phyloP scores from a whole-genome alignment of 2,888 invertebrate species.

The Drosophila yooni region DNA sequence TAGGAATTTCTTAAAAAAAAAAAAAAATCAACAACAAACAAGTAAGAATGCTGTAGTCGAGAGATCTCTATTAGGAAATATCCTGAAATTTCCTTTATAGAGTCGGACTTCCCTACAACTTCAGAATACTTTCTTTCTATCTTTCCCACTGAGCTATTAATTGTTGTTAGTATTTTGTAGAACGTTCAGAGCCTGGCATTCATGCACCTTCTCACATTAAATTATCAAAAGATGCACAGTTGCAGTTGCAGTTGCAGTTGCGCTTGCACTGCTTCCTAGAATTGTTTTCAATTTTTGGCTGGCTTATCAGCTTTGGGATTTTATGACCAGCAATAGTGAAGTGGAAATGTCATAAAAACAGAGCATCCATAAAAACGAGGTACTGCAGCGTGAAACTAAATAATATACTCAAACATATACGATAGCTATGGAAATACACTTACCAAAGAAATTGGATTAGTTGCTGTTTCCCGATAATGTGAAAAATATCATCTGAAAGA shows the following conservation, averaged over 20 bases:
- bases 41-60: not conserved
- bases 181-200: not conserved
- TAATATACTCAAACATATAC: not conserved
- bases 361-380: conserved; percentile 38
- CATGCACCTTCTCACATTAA: not conserved
- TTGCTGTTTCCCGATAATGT: not conserved
- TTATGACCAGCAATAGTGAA: conserved; percentile 25
- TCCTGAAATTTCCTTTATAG: not conserved
- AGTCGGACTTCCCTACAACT: not conserved
- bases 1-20: not conserved
- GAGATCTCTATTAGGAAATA: not conserved
- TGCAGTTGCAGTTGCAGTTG: conserved; percentile 25
- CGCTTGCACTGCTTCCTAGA: conserved; percentile 22
- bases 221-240: conserved; percentile 10
- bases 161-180: not conserved
- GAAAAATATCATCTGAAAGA: not conserved
- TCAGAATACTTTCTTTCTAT: not conserved
- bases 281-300: conserved; percentile 9
- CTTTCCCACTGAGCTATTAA: not conserved
- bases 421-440: conserved; percentile 13
- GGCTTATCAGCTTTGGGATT: conserved; percentile 19
- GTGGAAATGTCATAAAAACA: conserved; percentile 53
- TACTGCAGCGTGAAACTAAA: conserved; percentile 21
- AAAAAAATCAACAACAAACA: not conserved
- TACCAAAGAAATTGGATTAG: not conserved